A percentile compares a stretch with the other conserved stretches of the same genome.
Evolutionary conservation across 2,797 vertebrate genomes (phyloP).

Genomic region (Danio jaintianensis): DNA sequence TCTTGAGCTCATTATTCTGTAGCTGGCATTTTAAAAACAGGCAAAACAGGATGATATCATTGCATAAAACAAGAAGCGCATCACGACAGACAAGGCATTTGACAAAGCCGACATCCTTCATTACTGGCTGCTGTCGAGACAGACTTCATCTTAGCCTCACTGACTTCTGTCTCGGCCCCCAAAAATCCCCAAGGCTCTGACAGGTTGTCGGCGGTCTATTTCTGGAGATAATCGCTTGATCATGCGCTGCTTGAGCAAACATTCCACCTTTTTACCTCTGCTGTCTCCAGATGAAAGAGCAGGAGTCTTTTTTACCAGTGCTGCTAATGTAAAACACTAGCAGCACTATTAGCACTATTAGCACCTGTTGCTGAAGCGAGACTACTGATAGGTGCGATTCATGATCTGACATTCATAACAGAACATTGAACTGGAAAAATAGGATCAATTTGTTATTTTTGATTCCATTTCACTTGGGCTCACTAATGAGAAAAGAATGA

Average conservation of each 20-base stretch:
- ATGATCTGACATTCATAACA: background rate
- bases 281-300: slow-evolving; percentile 44
- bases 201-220: slow-evolving; percentile 61
- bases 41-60: background rate
- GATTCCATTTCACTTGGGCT: background rate
- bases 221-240: slow-evolving; percentile 62
- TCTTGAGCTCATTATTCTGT: background rate
- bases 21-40: slow-evolving; percentile 17
- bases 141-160: slow-evolving; percentile 50
- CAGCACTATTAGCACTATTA: slow-evolving; percentile 53
- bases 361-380: slow-evolving; percentile 4
- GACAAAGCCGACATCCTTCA: slow-evolving; percentile 9
- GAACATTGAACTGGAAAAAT: background rate
- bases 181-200: slow-evolving; percentile 57
- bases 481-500: background rate
- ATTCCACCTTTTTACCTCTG: slow-evolving; percentile 65
- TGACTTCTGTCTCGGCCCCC: slow-evolving; percentile 46
- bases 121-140: slow-evolving; percentile 18
- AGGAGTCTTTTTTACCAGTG: slow-evolving; percentile 63
- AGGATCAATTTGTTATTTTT: background rate
- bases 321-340: slow-evolving; percentile 52
- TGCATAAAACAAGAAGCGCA: background rate
- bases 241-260: slow-evolving; percentile 61
- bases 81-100: slow-evolving; percentile 11
- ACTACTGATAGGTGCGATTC: background rate